These are phyloP conservation scores for Cyprinodon brontotheroides DNA, from an alignment of 2,113 vertebrate genomes.

Conservation along the genomic window DNA sequence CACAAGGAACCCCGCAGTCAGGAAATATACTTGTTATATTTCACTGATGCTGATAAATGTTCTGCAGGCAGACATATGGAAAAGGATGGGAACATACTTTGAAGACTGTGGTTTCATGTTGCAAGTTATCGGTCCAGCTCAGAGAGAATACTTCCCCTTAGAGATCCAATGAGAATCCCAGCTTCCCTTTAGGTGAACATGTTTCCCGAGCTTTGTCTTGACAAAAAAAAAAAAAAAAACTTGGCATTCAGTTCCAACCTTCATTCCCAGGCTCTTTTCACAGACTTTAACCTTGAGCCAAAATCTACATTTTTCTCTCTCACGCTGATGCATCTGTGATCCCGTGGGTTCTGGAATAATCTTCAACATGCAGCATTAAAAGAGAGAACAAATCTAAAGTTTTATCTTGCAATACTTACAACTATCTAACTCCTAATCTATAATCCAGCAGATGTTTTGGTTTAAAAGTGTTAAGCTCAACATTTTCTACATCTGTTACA, in stretches of 20 bases:
- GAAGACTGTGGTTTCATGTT: not conserved
- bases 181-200: slow-evolving; percentile 7
- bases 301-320: slow-evolving; percentile 17
- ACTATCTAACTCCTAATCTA: not conserved
- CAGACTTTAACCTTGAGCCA: slow-evolving; percentile 22
- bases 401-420: not conserved
- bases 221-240: not conserved
- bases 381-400: not conserved
- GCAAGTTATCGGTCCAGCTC: not conserved
- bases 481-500: slow-evolving; percentile 38
- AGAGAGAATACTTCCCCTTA: not conserved
- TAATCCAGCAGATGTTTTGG: slow-evolving; percentile 1
- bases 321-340: slow-evolving; percentile 34
- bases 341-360: slow-evolving; percentile 27
- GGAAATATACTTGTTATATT: slow-evolving; percentile 37
- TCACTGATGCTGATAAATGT: slow-evolving; percentile 14
- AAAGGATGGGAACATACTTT: not conserved
- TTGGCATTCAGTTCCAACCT: slow-evolving; percentile 11
- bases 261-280: slow-evolving; percentile 30
- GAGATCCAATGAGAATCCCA: slow-evolving; percentile 29
- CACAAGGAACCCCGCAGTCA: slow-evolving; percentile 11
- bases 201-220: slow-evolving; percentile 19
- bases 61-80: slow-evolving; percentile 17
- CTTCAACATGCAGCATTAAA: not conserved
- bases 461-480: slow-evolving; percentile 18